Evolutionary conservation across 2,797 vertebrate species (phyloP).

Genomic region (Lacerta viridis): DNA sequence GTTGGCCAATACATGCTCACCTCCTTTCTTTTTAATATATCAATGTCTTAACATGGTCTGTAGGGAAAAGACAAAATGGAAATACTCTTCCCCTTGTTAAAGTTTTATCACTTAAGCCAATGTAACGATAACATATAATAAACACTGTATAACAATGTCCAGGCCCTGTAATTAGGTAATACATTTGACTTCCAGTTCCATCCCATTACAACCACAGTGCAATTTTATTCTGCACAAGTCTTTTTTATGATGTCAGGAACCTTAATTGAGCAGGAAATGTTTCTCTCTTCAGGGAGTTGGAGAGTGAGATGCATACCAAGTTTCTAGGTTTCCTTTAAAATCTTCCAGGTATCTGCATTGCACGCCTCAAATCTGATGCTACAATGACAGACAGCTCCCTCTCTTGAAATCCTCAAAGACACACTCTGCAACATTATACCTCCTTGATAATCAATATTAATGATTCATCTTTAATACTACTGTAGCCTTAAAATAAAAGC

Average conservation of each 20-base stretch:
- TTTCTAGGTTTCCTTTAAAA: constrained; percentile 53
- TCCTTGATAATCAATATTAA: constrained; percentile 44
- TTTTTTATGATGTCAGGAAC: constrained; percentile 42
- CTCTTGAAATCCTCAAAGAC: constrained; percentile 42
- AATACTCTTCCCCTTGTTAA: not conserved
- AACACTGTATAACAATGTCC: constrained; percentile 32
- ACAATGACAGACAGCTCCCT: constrained; percentile 12
- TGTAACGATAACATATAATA: constrained; percentile 31
- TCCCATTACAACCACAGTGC: not conserved
- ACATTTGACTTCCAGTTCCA: constrained; percentile 50
- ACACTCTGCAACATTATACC: not conserved
- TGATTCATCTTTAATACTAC: constrained; percentile 9
- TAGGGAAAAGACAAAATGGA: not conserved
- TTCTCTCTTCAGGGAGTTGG: constrained; percentile 68
- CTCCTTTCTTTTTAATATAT: not conserved
- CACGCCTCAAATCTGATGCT: constrained; percentile 33
- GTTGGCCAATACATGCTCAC: not conserved
- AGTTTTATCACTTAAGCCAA: constrained; percentile 30
- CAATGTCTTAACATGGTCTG: not conserved
- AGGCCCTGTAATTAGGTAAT: constrained; percentile 32
- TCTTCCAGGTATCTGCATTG: constrained; percentile 45
- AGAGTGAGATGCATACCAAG: constrained; percentile 56
- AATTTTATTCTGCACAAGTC: constrained; percentile 55
- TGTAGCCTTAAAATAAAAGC: not conserved
- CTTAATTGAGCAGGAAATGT: constrained; percentile 71